phyloP scores from a whole-genome alignment of 2,113 vertebrate genomes.

The Nothoprocta perdicaria region DNA sequence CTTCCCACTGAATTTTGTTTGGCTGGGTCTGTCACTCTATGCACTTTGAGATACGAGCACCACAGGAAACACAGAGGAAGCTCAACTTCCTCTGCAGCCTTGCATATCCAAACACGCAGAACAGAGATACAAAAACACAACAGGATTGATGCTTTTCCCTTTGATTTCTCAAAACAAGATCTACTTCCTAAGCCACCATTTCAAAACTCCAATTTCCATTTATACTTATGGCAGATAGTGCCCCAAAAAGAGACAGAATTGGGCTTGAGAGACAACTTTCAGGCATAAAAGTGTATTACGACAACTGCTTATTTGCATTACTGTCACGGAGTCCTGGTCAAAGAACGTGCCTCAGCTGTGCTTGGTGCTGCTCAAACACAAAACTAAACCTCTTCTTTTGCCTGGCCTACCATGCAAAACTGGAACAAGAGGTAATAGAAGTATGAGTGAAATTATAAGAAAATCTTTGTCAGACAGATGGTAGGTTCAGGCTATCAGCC shows the following conservation, averaged over 20 bases:
- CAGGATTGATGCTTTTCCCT: not conserved
- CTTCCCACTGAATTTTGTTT: not conserved
- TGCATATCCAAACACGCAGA: constrained; percentile 21
- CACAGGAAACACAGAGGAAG: constrained; percentile 44
- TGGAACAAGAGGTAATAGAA: not conserved
- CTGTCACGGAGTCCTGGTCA: not conserved
- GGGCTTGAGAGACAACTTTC: not conserved
- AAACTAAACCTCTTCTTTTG: not conserved
- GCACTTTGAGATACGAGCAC: not conserved
- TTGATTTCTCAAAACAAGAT: constrained; percentile 24
- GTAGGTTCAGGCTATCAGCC: not conserved
- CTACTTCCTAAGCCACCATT: not conserved
- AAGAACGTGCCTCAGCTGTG: not conserved
- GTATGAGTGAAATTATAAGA: not conserved
- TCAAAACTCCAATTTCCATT: not conserved
- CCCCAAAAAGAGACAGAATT: not conserved
- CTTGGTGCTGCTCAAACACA: not conserved
- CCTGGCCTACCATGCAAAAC: not conserved
- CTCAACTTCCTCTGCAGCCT: constrained; percentile 22
- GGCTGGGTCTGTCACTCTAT: not conserved
- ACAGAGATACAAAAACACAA: not conserved
- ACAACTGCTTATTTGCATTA: not conserved
- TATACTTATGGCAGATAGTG: not conserved
- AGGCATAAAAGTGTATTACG: not conserved
- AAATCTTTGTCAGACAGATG: not conserved